Percentiles rank a stretch among this genome's conserved stretches.
Evolutionary conservation across 1,140 invertebrate genomes (phyloP).

Genomic region (Limonius californicus): DNA sequence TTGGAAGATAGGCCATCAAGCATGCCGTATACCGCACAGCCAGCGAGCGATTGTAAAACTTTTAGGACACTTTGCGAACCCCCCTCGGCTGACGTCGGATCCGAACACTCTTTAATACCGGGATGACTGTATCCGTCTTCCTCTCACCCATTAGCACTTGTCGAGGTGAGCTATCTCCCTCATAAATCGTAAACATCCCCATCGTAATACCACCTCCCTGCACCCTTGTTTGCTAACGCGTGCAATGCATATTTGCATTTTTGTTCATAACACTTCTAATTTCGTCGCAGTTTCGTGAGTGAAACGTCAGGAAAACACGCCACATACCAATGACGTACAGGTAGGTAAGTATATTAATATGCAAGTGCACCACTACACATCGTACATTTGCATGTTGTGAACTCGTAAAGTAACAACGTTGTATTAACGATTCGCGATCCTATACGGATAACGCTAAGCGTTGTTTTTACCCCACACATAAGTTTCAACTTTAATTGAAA

Average conservation of each 20-base stretch:
- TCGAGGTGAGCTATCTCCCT: slow-evolving; percentile 31
- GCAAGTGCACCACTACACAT: too few species aligned
- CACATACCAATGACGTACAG: too few species aligned
- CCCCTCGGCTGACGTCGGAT: slow-evolving; percentile 40
- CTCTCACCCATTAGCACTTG: slow-evolving; percentile 32
- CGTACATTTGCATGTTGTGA: too few species aligned
- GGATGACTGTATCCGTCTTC: slow-evolving; percentile 39
- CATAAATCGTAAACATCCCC: slow-evolving; percentile 44
- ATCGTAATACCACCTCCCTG: slow-evolving; percentile 5
- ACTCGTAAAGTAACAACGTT: too few species aligned
- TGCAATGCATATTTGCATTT: slow-evolving; percentile 13
- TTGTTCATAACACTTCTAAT: not conserved
- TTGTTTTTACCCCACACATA: too few species aligned
- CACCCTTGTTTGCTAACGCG: slow-evolving; percentile 3
- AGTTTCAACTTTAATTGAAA: too few species aligned
- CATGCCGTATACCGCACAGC: slow-evolving; percentile 59
- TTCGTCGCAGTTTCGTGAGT: not conserved
- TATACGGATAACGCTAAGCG: too few species aligned
- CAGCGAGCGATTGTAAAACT: slow-evolving; percentile 64
- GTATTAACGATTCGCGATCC: too few species aligned
- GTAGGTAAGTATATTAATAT: too few species aligned
- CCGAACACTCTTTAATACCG: slow-evolving; percentile 46
- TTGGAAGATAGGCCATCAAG: slow-evolving; percentile 79
- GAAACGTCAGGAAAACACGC: too few species aligned
- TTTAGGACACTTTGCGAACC: slow-evolving; percentile 61